These are phyloP conservation scores for Ichneumoninae sp. DNA, from an alignment of 2,888 invertebrate species.

Conservation along the genomic window DNA sequence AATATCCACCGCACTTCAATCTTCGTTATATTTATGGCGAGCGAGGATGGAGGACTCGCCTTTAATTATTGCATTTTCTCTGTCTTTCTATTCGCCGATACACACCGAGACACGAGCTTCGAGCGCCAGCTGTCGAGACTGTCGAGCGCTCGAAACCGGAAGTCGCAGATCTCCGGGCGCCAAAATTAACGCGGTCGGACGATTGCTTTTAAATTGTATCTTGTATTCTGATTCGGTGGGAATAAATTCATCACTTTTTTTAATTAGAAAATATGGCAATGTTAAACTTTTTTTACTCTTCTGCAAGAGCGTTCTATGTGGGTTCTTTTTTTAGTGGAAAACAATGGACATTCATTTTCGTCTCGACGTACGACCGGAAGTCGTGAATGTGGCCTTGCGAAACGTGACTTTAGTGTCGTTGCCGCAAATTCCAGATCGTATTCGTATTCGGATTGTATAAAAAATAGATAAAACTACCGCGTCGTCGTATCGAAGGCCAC, in stretches of 20 bases:
- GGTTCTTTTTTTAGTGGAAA: neutral
- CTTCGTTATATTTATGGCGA: slow-evolving; percentile 51
- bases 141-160: neutral
- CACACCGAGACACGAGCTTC: neutral
- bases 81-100: neutral
- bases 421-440: neutral
- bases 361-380: neutral
- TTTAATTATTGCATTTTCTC: slow-evolving; percentile 53
- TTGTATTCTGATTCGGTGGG: neutral
- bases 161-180: neutral
- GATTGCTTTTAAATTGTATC: neutral
- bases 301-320: neutral
- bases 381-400: neutral
- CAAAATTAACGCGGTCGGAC: neutral
- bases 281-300: neutral
- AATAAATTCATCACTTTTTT: neutral
- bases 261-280: neutral
- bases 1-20: slow-evolving; percentile 36
- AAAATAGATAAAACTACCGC: neutral
- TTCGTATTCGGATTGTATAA: neutral
- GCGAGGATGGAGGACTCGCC: slow-evolving; percentile 20
- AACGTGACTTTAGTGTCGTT: neutral
- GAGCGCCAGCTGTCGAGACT: neutral
- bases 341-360: neutral
- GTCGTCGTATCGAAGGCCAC: neutral